phyloP scores from a whole-genome alignment of 2,888 invertebrate genomes.

The Agrotis clavis region DNA sequence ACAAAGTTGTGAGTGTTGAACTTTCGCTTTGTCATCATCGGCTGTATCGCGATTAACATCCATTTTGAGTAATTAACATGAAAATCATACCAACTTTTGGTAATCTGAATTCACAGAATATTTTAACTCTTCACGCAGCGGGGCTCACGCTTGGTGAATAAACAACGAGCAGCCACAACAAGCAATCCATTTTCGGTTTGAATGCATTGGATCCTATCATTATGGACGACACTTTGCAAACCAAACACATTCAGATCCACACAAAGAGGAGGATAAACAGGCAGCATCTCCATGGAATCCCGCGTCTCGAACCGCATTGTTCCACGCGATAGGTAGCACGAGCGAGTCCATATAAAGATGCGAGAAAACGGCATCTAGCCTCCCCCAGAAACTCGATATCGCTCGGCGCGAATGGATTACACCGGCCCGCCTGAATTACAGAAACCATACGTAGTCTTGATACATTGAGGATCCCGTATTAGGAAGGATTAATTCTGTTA shows the following conservation, averaged over 20 bases:
- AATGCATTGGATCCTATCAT: slow-evolving; percentile 59
- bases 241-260: slow-evolving; percentile 61
- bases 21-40: slow-evolving; percentile 81
- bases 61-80: slow-evolving; percentile 64
- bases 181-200: slow-evolving; percentile 46
- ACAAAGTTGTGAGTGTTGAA: slow-evolving; percentile 87
- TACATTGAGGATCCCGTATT: slow-evolving; percentile 86
- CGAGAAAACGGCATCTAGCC: slow-evolving; percentile 77
- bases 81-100: slow-evolving; percentile 43
- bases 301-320: slow-evolving; percentile 50
- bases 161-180: slow-evolving; percentile 29
- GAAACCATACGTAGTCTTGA: slow-evolving; percentile 88
- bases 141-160: slow-evolving; percentile 2
- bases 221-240: slow-evolving; percentile 50
- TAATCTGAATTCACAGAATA: slow-evolving; percentile 34
- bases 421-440: slow-evolving; percentile 87
- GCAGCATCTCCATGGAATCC: slow-evolving; percentile 53
- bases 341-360: slow-evolving; percentile 72
- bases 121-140: slow-evolving; percentile 14
- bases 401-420: slow-evolving; percentile 86
- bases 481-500: slow-evolving; percentile 86
- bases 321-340: slow-evolving; percentile 55
- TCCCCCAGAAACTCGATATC: slow-evolving; percentile 86
- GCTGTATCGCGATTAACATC: slow-evolving; percentile 81
- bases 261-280: slow-evolving; percentile 59